Conservation (phyloP, 2,113 vertebrate genomes). For the Ciconia boyciana region DNA sequence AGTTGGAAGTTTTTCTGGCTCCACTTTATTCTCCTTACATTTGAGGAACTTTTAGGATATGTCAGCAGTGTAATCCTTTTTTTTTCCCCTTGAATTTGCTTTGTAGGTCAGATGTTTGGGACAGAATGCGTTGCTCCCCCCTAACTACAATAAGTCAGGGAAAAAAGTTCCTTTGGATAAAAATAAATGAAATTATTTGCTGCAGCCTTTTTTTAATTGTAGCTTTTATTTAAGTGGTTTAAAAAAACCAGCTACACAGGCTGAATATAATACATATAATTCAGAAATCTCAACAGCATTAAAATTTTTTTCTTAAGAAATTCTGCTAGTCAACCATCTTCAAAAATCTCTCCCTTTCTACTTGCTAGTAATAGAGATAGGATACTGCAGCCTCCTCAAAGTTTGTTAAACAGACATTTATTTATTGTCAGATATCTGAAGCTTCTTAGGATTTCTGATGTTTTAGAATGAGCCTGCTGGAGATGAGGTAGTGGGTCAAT, state of each 20-base stretch:
- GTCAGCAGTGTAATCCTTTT: neutral
- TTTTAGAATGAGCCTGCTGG: neutral
- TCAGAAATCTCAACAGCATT: neutral
- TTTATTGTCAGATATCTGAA: neutral
- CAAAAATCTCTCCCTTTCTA: neutral
- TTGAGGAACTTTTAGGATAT: neutral
- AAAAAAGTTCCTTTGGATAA: neutral
- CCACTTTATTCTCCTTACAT: neutral
- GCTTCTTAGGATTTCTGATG: neutral
- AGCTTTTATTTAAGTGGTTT: neutral
- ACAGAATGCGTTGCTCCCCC: neutral
- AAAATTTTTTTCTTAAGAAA: neutral
- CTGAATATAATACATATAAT: neutral
- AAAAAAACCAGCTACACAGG: neutral
- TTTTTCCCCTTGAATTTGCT: neutral
- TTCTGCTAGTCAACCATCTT: neutral
- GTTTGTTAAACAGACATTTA: neutral
- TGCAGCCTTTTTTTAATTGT: neutral
- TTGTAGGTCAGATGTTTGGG: neutral
- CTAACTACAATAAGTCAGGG: neutral
- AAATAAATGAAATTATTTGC: neutral
- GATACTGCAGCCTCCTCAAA: neutral
- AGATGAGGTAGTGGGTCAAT: neutral
- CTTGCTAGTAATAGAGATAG: neutral
- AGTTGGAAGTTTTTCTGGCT: neutral